Evolutionary conservation across 2,888 invertebrate genomes (phyloP).

Genomic region (Notocelia uddmanniana): DNA sequence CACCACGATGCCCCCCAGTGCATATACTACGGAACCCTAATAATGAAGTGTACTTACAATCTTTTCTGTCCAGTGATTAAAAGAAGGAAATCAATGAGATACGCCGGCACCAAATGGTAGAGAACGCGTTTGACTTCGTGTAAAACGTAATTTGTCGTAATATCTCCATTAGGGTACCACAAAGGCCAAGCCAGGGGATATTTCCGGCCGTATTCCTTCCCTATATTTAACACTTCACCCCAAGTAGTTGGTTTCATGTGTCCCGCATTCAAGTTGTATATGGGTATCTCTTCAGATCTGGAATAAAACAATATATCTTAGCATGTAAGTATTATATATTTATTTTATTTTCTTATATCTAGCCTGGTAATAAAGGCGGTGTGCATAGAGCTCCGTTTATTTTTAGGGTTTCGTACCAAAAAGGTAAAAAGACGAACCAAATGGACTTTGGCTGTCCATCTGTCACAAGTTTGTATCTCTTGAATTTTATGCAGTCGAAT

Average conservation of each 20-base stretch:
- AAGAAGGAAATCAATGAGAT: constrained; percentile 91
- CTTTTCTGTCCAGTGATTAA: constrained; percentile 90
- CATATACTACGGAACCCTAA: too few species aligned
- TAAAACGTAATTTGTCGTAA: constrained; percentile 87
- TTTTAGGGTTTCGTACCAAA: too few species aligned
- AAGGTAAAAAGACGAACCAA: too few species aligned
- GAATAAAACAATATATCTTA: constrained; percentile 52
- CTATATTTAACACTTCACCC: constrained; percentile 91
- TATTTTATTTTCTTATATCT: too few species aligned
- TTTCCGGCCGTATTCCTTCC: constrained; percentile 87
- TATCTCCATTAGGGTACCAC: constrained; percentile 94
- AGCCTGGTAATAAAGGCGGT: too few species aligned
- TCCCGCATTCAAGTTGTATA: constrained; percentile 96
- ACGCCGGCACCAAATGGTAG: constrained; percentile 92
- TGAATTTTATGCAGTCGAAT: too few species aligned
- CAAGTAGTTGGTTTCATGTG: constrained; percentile 93
- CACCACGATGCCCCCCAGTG: too few species aligned
- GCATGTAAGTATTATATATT: too few species aligned
- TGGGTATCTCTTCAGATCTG: constrained; percentile 89
- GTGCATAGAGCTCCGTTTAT: too few species aligned
- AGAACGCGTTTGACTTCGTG: constrained; percentile 89
- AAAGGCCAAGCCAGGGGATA: constrained; percentile 93
- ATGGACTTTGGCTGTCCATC: too few species aligned
- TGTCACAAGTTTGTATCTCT: too few species aligned
- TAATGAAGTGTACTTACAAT: constrained; percentile 92